Conservation (phyloP, 1,140 invertebrate genomes). For the Leptestheria dahalacensis region DNA sequence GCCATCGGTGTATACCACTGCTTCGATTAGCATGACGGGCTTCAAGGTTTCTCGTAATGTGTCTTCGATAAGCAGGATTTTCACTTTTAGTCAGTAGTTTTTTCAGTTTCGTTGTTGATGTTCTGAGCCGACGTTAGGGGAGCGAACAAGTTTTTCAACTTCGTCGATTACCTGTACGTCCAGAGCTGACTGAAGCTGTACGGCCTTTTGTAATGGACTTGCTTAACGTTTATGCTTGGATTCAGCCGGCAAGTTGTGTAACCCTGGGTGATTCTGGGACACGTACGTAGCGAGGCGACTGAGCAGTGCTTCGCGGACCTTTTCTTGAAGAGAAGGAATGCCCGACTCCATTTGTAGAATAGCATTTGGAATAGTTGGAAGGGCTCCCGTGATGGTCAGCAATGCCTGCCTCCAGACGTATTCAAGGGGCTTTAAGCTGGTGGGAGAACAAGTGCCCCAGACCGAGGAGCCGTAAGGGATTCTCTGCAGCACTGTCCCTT, state of each 20-base stretch:
- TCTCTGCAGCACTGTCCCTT: background rate
- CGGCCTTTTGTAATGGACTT: background rate
- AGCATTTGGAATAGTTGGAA: background rate
- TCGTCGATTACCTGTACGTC: background rate
- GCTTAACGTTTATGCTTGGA: background rate
- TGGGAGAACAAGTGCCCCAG: background rate
- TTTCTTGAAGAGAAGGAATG: background rate
- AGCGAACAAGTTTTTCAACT: background rate
- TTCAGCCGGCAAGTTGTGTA: background rate
- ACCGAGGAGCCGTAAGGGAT: background rate
- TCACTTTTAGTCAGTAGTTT: background rate
- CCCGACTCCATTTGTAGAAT: background rate
- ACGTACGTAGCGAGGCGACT: background rate
- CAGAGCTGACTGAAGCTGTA: background rate
- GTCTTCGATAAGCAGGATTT: background rate
- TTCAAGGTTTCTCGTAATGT: background rate
- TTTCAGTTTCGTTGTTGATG: no score
- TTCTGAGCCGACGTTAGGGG: background rate
- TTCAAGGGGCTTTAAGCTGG: background rate
- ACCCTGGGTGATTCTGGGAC: background rate
- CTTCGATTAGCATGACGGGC: background rate
- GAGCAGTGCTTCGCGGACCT: background rate
- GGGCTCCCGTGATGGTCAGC: background rate
- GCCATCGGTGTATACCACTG: background rate
- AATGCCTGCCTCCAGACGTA: background rate